A percentile compares a stretch with the other conserved stretches of the same genome.
These are phyloP conservation scores for Venturia canescens DNA, from an alignment of 1,140 invertebrate species.

Conservation along the genomic window DNA sequence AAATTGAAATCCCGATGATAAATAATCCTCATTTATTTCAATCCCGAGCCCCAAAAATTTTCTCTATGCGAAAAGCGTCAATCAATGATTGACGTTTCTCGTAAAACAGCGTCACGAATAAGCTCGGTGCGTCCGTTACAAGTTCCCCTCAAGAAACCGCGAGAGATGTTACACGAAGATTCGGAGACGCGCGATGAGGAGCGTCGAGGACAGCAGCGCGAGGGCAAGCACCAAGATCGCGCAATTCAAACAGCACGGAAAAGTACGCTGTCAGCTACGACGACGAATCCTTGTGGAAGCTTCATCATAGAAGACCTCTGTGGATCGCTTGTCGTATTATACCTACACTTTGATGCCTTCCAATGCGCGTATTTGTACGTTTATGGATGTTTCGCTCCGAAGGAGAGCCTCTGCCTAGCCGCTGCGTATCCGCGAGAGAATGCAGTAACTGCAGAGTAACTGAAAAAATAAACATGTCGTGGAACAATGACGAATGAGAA, in stretches of 20 bases:
- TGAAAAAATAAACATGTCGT: background rate
- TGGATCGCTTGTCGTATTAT: background rate
- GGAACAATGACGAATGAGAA: slow-evolving; percentile 12
- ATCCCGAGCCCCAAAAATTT: too few relatives aligned
- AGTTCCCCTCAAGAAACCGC: background rate
- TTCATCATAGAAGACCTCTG: slow-evolving; percentile 14
- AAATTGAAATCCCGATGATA: too few relatives aligned
- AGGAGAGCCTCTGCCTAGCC: background rate
- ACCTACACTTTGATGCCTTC: background rate
- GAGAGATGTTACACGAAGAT: slow-evolving; percentile 8
- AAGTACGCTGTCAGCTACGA: background rate
- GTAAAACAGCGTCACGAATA: background rate
- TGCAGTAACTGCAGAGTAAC: slow-evolving; percentile 17
- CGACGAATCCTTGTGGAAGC: too few relatives aligned
- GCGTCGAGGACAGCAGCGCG: background rate
- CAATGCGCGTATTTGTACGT: slow-evolving; percentile 12
- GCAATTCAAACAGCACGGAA: slow-evolving; percentile 13
- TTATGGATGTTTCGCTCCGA: slow-evolving; percentile 21
- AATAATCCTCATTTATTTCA: too few relatives aligned
- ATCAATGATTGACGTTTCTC: background rate
- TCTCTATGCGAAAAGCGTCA: too few relatives aligned
- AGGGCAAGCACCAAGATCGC: background rate
- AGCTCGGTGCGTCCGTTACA: background rate
- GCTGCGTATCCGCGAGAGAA: background rate
- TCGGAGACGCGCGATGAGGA: background rate